Evolutionary conservation across 2,113 vertebrate species (phyloP).

Genomic region (Leiothrix lutea): DNA sequence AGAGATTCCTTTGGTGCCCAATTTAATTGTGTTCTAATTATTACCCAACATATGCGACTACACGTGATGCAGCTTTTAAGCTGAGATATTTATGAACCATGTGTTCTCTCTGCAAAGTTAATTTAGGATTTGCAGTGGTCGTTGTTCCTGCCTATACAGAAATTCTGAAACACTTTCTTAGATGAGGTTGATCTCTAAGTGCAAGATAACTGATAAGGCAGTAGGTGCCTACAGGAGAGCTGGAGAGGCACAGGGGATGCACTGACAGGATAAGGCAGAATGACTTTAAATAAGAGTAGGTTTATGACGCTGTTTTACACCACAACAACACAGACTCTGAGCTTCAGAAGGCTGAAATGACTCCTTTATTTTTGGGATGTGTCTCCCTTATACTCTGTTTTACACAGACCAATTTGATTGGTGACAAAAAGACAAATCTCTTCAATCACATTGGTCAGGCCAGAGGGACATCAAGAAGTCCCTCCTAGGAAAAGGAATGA

Average conservation of each 20-base stretch:
- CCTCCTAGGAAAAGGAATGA: no score
- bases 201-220: background rate
- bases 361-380: no score
- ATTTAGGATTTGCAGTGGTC: background rate
- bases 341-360: no score
- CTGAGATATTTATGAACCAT: background rate
- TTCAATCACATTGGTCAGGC: no score
- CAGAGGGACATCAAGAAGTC: no score
- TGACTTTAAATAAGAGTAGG: background rate
- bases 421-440: no score
- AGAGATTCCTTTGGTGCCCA: background rate
- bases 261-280: background rate
- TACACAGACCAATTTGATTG: no score
- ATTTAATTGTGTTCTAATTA: conserved; percentile 23
- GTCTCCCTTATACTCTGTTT: no score
- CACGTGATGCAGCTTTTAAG: background rate
- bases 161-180: background rate
- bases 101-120: background rate
- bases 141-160: background rate
- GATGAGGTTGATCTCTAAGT: background rate
- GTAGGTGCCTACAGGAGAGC: background rate
- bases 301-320: no score
- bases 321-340: no score
- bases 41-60: background rate
- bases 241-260: background rate